Evolutionary conservation across 2,113 vertebrate genomes (phyloP).

Genomic region (Phyllostomus hastatus): DNA sequence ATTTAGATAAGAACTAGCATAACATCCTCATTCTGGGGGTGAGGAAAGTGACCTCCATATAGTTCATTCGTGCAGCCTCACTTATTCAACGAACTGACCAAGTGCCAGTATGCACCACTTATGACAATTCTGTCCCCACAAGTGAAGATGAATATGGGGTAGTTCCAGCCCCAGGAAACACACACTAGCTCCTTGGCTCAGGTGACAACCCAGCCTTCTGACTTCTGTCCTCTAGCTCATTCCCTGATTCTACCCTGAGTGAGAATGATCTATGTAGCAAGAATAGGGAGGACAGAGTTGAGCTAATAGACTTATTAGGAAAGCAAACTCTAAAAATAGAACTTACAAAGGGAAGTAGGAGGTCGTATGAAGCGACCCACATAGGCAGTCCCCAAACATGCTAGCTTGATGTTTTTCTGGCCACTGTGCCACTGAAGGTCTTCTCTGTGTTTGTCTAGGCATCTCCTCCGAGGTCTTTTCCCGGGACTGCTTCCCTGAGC

Average conservation of each 20-base stretch:
- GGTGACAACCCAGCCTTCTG: not conserved
- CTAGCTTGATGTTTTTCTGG: not conserved
- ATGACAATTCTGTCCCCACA: not conserved
- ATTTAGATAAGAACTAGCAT: not conserved
- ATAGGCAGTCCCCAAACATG: not conserved
- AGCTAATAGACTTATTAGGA: not conserved
- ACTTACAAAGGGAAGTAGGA: not conserved
- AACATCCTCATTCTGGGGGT: not conserved
- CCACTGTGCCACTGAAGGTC: not conserved
- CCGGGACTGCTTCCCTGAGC: slow-evolving; percentile 75
- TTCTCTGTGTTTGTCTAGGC: slow-evolving; percentile 61
- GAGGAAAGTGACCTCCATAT: not conserved
- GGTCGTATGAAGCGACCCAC: not conserved
- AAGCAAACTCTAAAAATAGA: not conserved
- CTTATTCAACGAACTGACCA: not conserved
- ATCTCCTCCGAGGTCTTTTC: slow-evolving; percentile 74
- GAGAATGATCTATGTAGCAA: not conserved
- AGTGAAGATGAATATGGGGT: not conserved
- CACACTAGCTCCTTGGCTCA: not conserved
- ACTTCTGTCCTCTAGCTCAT: not conserved
- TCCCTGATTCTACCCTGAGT: not conserved
- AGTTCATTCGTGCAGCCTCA: not conserved
- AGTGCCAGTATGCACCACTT: fast-evolving
- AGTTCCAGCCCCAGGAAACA: not conserved
- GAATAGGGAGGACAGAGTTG: not conserved